Conservation (phyloP, 2,113 vertebrate genomes). For the Erythrocebus patas region DNA sequence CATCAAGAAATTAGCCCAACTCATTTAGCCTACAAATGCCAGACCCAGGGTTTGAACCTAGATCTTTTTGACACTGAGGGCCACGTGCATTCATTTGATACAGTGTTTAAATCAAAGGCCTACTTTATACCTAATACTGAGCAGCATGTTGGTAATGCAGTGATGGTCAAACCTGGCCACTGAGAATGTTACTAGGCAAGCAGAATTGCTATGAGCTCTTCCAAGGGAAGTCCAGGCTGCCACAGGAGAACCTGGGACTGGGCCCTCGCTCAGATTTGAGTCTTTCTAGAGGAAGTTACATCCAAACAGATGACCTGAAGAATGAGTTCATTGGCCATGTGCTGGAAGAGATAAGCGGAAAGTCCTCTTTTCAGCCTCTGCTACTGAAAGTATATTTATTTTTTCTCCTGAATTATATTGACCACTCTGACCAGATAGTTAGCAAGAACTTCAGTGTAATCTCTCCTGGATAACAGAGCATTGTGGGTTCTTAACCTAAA, state of each 20-base stretch:
- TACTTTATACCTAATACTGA: no score
- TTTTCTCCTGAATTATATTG: neutral
- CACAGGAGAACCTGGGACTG: neutral
- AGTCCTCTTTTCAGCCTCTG: neutral
- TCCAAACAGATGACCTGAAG: rapidly evolving
- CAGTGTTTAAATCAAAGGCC: rapidly evolving
- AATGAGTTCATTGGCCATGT: neutral
- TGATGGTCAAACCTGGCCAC: neutral
- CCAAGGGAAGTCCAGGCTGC: neutral
- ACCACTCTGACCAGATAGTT: neutral
- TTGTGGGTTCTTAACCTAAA: neutral
- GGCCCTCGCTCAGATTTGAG: neutral
- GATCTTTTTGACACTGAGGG: neutral
- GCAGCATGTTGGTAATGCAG: neutral
- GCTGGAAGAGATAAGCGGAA: neutral
- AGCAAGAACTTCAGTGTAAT: no score
- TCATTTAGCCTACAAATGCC: neutral
- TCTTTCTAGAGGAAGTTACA: neutral
- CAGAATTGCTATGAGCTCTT: neutral
- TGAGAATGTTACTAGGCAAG: neutral
- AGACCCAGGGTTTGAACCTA: neutral
- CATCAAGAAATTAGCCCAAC: neutral
- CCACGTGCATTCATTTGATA: rapidly evolving
- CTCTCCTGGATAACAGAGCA: neutral
- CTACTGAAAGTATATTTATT: no score